Evolutionary conservation across 2,113 vertebrate species (phyloP), one percentile per base, ranked within the genome.

Genomic region (Amphiprion percula): DNA sequence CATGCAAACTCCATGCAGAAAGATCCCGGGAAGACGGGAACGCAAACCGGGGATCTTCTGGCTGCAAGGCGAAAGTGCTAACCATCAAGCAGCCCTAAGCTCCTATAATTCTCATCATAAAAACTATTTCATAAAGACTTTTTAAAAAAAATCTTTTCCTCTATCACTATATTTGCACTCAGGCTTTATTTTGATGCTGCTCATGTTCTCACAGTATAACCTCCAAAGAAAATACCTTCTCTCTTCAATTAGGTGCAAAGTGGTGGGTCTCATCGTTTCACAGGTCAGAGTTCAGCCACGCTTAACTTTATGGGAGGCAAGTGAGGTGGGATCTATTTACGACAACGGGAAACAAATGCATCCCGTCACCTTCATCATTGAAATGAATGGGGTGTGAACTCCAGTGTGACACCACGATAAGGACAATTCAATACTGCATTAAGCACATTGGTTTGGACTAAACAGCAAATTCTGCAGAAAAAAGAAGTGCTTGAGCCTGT

Each of bases 341-440:
- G 0, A 19, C 5, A 3, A 49, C 63, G 60, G 33, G 65, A 24
- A 77, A 50, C 52, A 71, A 71, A 81, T 77, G 58, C 37, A 23
- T 41, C 52, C 28, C 24, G 60, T 65, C 53, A 52, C 28, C 41
- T 46, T 30, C 6, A 1, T 67, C 15, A 77, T 50, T 87, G 10
- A 66, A 83, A 78, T 41, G 8, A 82, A 77, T 77, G 60, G 37
- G 30, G 14, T 62, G 58, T 24, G 53, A 58, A 71, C 44, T 68
- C 9, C 8, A 39, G 14, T 33, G 62, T 37, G 23, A 74, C 30
- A 33, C 41, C 28, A 60, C 21, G 16, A 6, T 33, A n/a, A 80
- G n/a, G 7, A 23, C 26, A 66, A 80, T 71, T 74, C 52, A 80
- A 70, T 80, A 65, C 28, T 64, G 73, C 54, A 70, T 75, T 59